Percentiles rank a stretch among this genome's conserved stretches.
These are phyloP conservation scores for Carassius carassius DNA, from an alignment of 2,113 vertebrate species.

Conservation along the genomic window DNA sequence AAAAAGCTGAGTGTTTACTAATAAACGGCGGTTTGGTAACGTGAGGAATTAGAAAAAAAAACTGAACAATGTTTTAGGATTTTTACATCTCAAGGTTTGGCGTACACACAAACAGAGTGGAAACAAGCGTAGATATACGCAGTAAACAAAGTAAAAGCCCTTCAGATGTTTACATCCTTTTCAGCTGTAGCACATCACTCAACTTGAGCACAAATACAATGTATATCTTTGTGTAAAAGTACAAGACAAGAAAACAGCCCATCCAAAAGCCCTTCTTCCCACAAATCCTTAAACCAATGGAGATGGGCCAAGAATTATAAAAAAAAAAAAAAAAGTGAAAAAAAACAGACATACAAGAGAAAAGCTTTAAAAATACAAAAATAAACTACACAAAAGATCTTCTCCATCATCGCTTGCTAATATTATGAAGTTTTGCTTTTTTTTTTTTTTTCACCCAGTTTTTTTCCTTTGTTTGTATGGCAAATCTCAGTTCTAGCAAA, in stretches of 20 bases:
- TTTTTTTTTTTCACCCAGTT: constrained; percentile 53
- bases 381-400: constrained; percentile 79
- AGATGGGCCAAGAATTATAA: constrained; percentile 65
- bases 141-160: constrained; percentile 72
- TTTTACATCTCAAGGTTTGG: constrained; percentile 69
- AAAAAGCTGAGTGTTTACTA: background rate
- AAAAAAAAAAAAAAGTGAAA: constrained; percentile 51
- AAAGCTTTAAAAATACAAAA: constrained; percentile 81
- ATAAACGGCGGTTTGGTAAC: background rate
- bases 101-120: constrained; percentile 68
- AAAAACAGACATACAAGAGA: constrained; percentile 68
- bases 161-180: constrained; percentile 72
- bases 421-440: constrained; percentile 69
- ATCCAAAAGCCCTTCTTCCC: constrained; percentile 56
- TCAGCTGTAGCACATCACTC: constrained; percentile 63
- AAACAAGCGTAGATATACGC: constrained; percentile 60
- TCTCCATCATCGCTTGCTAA: constrained; percentile 73
- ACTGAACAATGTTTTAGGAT: constrained; percentile 48
- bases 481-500: constrained; percentile 73
- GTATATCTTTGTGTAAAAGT: background rate
- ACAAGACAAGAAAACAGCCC: background rate
- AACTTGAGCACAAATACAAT: constrained; percentile 3
- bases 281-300: constrained; percentile 69
- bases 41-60: background rate
- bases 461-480: constrained; percentile 64